A percentile compares a stretch with the other conserved stretches of the same genome.
phyloP scores from a whole-genome alignment of 1,140 invertebrate species.

The Hetaerina americana region DNA sequence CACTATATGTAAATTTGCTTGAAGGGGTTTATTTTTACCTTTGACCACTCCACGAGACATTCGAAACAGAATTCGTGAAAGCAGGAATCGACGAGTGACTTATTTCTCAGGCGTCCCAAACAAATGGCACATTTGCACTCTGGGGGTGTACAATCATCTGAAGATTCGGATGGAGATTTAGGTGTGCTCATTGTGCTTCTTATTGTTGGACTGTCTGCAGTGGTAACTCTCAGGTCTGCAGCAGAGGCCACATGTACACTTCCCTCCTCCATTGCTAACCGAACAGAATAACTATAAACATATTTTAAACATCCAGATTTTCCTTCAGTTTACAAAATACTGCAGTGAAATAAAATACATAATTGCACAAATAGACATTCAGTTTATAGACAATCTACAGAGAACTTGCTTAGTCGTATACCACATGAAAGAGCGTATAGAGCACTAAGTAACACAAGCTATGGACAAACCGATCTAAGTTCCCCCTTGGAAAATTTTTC shows the following conservation, averaged over 20 bases:
- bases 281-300: too few species aligned
- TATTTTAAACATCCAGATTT: too few species aligned
- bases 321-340: too few species aligned
- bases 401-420: too few species aligned
- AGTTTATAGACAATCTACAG: too few species aligned
- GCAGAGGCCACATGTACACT: not conserved
- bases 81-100: slow-evolving; percentile 82
- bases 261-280: not conserved
- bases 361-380: too few species aligned
- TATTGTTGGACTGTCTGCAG: not conserved
- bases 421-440: too few species aligned
- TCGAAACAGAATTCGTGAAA: slow-evolving; percentile 89
- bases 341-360: too few species aligned
- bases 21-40: slow-evolving; percentile 47
- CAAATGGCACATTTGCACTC: slow-evolving; percentile 85
- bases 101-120: slow-evolving; percentile 68
- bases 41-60: slow-evolving; percentile 87
- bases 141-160: slow-evolving; percentile 35
- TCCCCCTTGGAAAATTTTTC: too few species aligned
- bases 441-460: too few species aligned
- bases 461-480: too few species aligned
- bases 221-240: not conserved
- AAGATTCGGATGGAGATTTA: not conserved
- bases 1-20: too few species aligned
- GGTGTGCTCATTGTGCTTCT: not conserved